Evolutionary conservation across 2,797 vertebrate species (phyloP).

Genomic region (Gambusia yucatana): DNA sequence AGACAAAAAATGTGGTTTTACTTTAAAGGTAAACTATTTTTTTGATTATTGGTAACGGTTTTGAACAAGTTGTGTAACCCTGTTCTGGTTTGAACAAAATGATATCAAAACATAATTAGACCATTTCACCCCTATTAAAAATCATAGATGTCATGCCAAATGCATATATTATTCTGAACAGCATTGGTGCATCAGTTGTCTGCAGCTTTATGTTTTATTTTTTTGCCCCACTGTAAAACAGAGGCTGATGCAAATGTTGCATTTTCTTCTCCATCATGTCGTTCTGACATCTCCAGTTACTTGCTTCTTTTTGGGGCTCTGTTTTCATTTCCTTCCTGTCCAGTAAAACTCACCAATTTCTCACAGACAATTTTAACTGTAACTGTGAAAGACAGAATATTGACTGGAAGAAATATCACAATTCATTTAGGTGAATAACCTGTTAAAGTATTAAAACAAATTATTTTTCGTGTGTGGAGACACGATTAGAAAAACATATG

Average conservation of each 20-base stretch:
- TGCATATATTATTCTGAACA: neutral
- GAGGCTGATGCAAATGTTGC: slow-evolving; percentile 7
- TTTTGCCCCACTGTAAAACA: neutral
- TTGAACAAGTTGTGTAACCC: neutral
- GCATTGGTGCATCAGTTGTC: neutral
- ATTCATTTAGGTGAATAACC: neutral
- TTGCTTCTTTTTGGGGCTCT: neutral
- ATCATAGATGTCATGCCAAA: neutral
- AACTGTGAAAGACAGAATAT: neutral
- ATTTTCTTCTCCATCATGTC: neutral
- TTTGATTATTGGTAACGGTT: neutral
- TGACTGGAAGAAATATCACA: neutral
- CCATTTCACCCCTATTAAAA: neutral
- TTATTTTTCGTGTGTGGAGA: neutral
- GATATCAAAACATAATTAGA: neutral
- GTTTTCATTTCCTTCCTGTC: slow-evolving; percentile 2
- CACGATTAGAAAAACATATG: neutral
- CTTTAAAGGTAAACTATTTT: too few species aligned
- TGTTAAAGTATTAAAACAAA: too few species aligned
- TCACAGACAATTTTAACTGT: neutral
- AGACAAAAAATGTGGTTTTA: too few species aligned
- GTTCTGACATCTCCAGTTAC: neutral
- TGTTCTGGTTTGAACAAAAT: neutral
- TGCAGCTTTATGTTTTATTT: neutral
- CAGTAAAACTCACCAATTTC: neutral